Evolutionary conservation across 2,797 vertebrate species (phyloP), one percentile per base, ranked within the genome.

Genomic region (Poecilia wingei): DNA sequence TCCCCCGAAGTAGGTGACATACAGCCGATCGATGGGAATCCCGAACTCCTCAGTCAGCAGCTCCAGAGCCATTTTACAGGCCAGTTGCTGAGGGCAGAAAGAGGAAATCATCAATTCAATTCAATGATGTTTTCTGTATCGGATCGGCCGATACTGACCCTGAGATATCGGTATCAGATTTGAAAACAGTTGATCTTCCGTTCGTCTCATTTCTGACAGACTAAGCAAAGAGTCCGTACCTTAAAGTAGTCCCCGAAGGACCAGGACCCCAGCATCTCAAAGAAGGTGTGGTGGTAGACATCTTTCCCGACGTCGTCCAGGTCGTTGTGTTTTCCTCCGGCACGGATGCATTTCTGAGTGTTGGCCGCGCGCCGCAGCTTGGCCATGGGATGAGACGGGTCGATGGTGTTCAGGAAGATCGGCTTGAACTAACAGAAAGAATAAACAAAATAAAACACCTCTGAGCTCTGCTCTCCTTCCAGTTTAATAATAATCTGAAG

Each of bases 211-310:
- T n/a, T 55, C 8, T n/a, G 53, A 55, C 8, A 25, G 53, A n/a
- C 53, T n/a, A 55, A n/a, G n/a, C 25, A n/a, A 55, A 5, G 16
- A 25, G 43, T 16, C 3, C 74, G 72, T 92, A 99, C 98, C 97
- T 99, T 99, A 85, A 99, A 99, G 88, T 99, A 99, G 94, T 99
- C 98, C 13, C 98, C 98, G 74, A 99, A 99, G 80, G 98, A 99
- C 98, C 98, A 99, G 81, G 98, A 99, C 0, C 98, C 98, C 93
- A 99, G 77, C 98, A 99, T 99, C 95, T 99, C 98, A 0, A 99
- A 99, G 95, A 99, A 99, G 76, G 98, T 99, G 94, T 99, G 98
- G 82, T 99, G 98, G 88, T 99, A 99, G 71, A 99, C 98, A 33
- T 99, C 98, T 84, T 99, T 99, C n/a, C 98, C 98, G 10, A 99